Evolutionary conservation across 1,140 invertebrate species (phyloP).

Genomic region (Drosophila funebris): DNA sequence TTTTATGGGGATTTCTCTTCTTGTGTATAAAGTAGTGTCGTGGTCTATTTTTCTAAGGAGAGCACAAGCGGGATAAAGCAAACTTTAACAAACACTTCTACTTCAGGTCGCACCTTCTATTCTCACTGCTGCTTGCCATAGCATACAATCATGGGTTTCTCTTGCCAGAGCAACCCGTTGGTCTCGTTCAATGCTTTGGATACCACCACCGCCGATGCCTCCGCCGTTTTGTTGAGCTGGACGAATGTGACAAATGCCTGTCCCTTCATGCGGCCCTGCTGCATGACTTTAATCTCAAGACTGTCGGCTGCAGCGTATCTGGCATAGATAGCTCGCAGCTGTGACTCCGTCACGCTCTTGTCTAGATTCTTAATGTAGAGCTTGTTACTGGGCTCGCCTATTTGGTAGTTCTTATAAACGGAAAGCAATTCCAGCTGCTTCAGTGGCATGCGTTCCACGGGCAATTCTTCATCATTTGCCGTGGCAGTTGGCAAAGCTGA

Average conservation of each 20-base stretch:
- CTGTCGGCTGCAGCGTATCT: slow-evolving; percentile 85
- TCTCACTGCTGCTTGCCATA: slow-evolving; percentile 88
- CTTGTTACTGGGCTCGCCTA: slow-evolving; percentile 91
- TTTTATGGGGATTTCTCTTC: no score
- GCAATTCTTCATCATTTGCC: neutral
- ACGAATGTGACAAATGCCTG: slow-evolving; percentile 91
- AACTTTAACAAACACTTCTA: no score
- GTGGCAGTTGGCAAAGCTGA: neutral
- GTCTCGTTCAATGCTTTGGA: slow-evolving; percentile 91
- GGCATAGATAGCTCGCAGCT: slow-evolving; percentile 92
- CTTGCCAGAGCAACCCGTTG: slow-evolving; percentile 95
- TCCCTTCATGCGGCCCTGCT: slow-evolving; percentile 97
- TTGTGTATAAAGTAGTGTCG: no score
- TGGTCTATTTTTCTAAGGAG: no score
- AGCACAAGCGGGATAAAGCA: no score
- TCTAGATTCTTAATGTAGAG: slow-evolving; percentile 97
- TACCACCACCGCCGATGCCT: slow-evolving; percentile 88
- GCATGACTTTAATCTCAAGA: slow-evolving; percentile 90
- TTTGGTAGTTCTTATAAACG: slow-evolving; percentile 94
- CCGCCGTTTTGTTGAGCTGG: slow-evolving; percentile 37
- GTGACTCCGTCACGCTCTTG: slow-evolving; percentile 90
- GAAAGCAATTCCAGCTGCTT: slow-evolving; percentile 91
- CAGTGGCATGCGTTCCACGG: slow-evolving; percentile 85
- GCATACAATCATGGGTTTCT: slow-evolving; percentile 85
- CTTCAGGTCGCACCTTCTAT: slow-evolving; percentile 12